These are phyloP conservation scores for Protobothrops flavoviridis DNA, from an alignment of 2,113 vertebrate genomes.

Conservation along the genomic window DNA sequence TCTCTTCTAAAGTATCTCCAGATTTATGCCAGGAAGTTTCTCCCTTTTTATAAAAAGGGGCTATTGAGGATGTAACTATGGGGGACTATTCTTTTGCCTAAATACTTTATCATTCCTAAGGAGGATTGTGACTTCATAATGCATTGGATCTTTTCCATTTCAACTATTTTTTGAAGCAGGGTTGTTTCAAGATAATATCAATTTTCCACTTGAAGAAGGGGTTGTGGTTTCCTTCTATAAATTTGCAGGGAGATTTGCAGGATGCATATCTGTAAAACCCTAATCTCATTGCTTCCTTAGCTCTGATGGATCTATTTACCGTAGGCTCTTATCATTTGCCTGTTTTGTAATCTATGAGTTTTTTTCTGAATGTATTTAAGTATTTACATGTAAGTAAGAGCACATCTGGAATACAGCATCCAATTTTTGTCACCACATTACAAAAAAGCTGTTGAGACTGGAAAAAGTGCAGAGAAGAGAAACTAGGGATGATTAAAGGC, in stretches of 20 bases:
- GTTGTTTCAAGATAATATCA: neutral
- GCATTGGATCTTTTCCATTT: neutral
- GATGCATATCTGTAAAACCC: neutral
- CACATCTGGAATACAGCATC: neutral
- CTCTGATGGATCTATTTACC: neutral
- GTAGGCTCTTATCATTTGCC: neutral
- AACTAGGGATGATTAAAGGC: neutral
- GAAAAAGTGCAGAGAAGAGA: neutral
- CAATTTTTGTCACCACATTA: neutral
- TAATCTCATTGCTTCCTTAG: neutral
- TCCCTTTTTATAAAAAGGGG: neutral
- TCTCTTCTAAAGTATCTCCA: neutral
- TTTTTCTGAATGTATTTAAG: neutral
- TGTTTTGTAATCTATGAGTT: neutral
- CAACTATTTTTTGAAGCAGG: neutral
- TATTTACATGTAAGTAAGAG: neutral
- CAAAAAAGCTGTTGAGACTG: neutral
- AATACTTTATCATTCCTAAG: neutral
- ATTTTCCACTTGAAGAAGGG: neutral
- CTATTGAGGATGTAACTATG: neutral
- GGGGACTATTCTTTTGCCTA: neutral
- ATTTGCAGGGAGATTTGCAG: neutral
- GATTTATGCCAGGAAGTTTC: neutral
- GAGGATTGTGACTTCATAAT: neutral
- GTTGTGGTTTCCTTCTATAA: neutral